Percentiles rank a stretch among this genome's conserved stretches.
These are phyloP conservation scores for Lanistes nyassanus DNA, from an alignment of 1,140 invertebrate species.

Conservation along the genomic window DNA sequence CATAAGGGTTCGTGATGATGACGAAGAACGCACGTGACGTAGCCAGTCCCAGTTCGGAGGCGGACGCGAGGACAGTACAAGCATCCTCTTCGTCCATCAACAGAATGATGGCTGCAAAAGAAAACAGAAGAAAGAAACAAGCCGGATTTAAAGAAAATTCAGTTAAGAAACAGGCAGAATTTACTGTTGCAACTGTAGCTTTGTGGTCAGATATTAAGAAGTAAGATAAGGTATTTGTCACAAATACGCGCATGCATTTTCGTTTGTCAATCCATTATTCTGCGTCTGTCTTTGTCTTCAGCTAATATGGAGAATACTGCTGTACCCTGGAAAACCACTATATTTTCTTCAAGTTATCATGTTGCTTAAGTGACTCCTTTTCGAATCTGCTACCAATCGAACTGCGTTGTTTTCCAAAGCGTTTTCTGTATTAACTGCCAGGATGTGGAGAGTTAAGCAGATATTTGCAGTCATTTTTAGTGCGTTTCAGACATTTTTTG, in stretches of 20 bases:
- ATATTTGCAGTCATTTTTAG: too few relatives aligned
- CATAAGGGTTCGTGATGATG: constrained; percentile 1
- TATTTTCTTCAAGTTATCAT: too few relatives aligned
- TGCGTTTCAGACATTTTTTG: too few relatives aligned
- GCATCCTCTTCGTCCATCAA: background rate
- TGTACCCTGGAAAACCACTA: too few relatives aligned
- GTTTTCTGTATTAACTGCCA: too few relatives aligned
- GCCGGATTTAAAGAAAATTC: background rate
- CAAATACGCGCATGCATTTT: background rate
- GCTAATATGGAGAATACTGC: background rate
- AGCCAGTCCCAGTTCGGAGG: background rate
- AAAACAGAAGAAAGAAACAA: background rate
- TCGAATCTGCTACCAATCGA: too few relatives aligned
- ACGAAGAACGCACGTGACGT: background rate
- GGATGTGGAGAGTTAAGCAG: too few relatives aligned
- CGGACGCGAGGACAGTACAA: background rate
- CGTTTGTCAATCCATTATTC: background rate
- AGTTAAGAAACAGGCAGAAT: background rate
- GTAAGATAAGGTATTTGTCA: background rate
- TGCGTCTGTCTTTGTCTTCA: background rate
- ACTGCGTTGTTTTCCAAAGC: too few relatives aligned
- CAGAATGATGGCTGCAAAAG: background rate
- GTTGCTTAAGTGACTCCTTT: too few relatives aligned
- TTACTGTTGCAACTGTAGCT: background rate
- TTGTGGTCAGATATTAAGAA: background rate